Evolutionary conservation across 2,113 vertebrate species (phyloP).

Genomic region (Rhineura floridana): DNA sequence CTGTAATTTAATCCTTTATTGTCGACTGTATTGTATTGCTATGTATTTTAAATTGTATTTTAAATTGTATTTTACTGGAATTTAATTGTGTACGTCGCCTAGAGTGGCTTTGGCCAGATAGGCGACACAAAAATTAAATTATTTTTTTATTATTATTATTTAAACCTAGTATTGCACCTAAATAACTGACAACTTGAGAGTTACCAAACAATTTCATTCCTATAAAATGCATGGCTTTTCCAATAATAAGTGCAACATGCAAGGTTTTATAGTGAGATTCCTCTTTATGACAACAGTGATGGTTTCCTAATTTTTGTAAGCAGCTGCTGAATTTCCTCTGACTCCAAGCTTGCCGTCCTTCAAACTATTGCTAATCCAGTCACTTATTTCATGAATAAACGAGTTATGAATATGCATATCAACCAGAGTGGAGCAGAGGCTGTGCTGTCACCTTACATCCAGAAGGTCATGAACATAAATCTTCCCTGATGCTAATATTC

Average conservation of each 20-base stretch:
- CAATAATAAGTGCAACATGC: slow-evolving; percentile 36
- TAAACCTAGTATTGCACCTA: slow-evolving; percentile 54
- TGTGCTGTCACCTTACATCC: slow-evolving; percentile 59
- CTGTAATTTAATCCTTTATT: too few species aligned
- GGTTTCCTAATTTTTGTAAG: slow-evolving; percentile 38
- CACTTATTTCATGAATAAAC: slow-evolving; percentile 54
- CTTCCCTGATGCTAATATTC: slow-evolving; percentile 47
- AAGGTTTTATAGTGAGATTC: slow-evolving; percentile 45
- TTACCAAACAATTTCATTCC: slow-evolving; percentile 60
- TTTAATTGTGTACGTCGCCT: too few species aligned
- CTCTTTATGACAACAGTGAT: slow-evolving; percentile 44
- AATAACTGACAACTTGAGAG: slow-evolving; percentile 67
- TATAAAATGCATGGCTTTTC: slow-evolving; percentile 60
- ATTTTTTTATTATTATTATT: too few species aligned
- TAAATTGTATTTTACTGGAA: too few species aligned
- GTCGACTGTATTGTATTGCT: too few species aligned
- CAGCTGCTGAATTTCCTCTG: slow-evolving; percentile 43
- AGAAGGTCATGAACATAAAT: slow-evolving; percentile 62
- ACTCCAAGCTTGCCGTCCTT: slow-evolving; percentile 49
- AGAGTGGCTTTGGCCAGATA: too few species aligned
- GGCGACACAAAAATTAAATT: too few species aligned
- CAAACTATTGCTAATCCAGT: slow-evolving; percentile 56
- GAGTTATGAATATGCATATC: slow-evolving; percentile 67
- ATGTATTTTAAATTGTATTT: too few species aligned
- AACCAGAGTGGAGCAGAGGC: slow-evolving; percentile 53